phyloP scores from a whole-genome alignment of 23 tunicate genomes.

The Botrylloides violaceus region DNA sequence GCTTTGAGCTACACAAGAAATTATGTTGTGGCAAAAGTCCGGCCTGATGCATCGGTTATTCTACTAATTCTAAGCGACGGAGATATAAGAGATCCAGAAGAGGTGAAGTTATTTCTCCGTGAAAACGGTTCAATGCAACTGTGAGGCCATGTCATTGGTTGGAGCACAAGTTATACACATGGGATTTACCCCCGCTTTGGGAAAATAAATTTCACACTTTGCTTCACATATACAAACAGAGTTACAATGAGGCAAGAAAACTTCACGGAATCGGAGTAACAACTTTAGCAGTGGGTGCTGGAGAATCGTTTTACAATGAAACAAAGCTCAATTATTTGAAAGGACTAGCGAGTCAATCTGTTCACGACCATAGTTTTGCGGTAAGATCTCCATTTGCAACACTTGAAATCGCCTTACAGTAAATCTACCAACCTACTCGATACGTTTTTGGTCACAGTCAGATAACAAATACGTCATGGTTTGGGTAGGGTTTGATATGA shows the following conservation, averaged over 20 bases:
- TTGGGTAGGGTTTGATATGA: background rate
- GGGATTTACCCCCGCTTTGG: too few relatives aligned
- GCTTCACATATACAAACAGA: too few relatives aligned
- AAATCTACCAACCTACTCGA: background rate
- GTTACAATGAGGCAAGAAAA: too few relatives aligned
- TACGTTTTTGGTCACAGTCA: background rate
- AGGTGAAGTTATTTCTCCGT: too few relatives aligned
- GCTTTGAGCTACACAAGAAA: conserved; percentile 55
- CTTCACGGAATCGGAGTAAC: conserved; percentile 45
- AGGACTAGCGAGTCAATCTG: conserved; percentile 1
- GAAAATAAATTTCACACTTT: too few relatives aligned
- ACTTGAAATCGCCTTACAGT: too few relatives aligned
- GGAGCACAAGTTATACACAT: too few relatives aligned
- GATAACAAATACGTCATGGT: background rate
- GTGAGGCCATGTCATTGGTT: too few relatives aligned
- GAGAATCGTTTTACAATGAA: conserved; percentile 28
- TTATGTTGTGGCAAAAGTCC: conserved; percentile 31
- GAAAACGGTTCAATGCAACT: too few relatives aligned
- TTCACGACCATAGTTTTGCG: conserved; percentile 1
- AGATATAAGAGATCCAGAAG: conserved; percentile 34
- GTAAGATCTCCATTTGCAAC: too few relatives aligned
- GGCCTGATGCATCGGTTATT: conserved; percentile 53
- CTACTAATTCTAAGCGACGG: conserved; percentile 69
- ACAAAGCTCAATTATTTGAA: conserved; percentile 13
- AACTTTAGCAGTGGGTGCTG: conserved; percentile 66